Base-by-base conservation (phyloP, 2,888 invertebrate species). In the Synanthedon vespiformis region DNA sequence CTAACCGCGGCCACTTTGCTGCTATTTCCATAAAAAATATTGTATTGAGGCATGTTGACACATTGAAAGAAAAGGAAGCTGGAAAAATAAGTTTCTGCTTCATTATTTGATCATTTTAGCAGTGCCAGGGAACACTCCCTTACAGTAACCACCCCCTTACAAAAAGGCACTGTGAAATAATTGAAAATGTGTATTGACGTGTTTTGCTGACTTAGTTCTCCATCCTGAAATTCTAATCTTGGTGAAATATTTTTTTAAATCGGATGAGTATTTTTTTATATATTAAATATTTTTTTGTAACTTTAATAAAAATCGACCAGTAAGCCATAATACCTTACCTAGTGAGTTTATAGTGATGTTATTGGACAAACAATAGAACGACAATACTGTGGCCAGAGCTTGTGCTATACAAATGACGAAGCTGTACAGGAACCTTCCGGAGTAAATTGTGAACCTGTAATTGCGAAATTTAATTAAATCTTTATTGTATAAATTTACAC, bases 1-100 rank as follows among this genome's bases (percentile, higher is more conserved):
- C 58, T 2, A 81, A 55, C 2, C 34, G 22, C 5, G 69, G 67
- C 79, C 80, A 81, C 60, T 67, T 77, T 2, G 52, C 55, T 8
- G 74, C 68, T 3, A 75, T 55, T 0, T 68, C 59, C 0, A 78
- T 52, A 40, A 74, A 77, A 0, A 66, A 40, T 4, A 74, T 55
- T 0, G 67, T 71, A 0, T 70, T 68, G 1, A 62, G 10, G 48
- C 57, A 63, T 49, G 61, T 63, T 1, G 68, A 57, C 1, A 54
- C 13, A 22, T 61, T 72, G 53, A 79, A 78, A 1, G 61, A 55
- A 0, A 69, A 48, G 14, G 51, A 65, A 3, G 56, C 81, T 81
- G 68, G 4, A 44, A 44, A 44, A 34, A 34, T 34, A 34, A 34
- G 34, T 34, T 34, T 34, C 2, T 10, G 34, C 10, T 34, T 10